phyloP scores from a whole-genome alignment of 2,797 vertebrate genomes.

The Potorous gilbertii region DNA sequence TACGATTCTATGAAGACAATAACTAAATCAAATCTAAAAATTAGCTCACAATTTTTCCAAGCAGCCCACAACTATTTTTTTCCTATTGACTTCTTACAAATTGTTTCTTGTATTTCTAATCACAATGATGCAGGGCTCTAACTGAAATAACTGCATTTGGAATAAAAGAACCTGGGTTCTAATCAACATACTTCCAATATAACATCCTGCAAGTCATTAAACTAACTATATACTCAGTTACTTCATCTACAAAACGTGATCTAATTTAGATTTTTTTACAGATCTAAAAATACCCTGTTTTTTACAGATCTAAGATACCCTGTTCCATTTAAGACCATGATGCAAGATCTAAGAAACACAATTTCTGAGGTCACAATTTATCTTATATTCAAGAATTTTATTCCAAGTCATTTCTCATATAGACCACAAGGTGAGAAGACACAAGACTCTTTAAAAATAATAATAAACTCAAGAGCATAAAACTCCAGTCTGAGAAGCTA shows the following conservation, averaged over 20 bases:
- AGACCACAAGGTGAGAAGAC: neutral
- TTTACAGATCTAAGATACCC: neutral
- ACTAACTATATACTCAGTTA: neutral
- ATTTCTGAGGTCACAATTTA: neutral
- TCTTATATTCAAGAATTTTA: neutral
- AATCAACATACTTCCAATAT: neutral
- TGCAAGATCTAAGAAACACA: neutral
- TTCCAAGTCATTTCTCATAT: neutral
- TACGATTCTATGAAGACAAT: neutral
- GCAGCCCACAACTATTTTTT: neutral
- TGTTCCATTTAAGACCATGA: neutral
- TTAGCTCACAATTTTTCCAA: neutral
- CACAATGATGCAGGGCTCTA: no score
- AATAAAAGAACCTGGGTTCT: neutral
- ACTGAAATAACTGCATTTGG: neutral
- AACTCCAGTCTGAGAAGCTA: neutral
- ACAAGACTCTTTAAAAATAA: neutral
- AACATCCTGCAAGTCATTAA: neutral
- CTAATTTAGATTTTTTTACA: neutral
- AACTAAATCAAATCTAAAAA: neutral
- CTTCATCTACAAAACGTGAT: neutral
- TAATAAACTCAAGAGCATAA: no score
- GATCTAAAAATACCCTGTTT: neutral
- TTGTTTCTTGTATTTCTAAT: no score
- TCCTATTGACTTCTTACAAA: no score